These are phyloP conservation scores for Melitaea athalia DNA, from an alignment of 2,888 invertebrate genomes.

Conservation along the genomic window DNA sequence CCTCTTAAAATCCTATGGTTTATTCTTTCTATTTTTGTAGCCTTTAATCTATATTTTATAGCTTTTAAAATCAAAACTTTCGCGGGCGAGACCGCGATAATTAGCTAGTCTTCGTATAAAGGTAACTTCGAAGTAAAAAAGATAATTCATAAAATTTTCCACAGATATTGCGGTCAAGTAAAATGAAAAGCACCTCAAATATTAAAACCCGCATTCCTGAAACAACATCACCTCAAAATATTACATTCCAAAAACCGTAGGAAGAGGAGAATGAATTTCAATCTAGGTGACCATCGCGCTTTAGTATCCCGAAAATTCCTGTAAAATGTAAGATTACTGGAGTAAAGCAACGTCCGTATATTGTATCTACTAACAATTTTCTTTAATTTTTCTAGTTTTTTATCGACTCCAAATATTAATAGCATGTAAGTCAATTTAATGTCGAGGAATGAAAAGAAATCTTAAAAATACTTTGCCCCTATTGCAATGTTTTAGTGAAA, in stretches of 20 bases:
- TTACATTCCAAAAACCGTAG: slow-evolving; percentile 18
- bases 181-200: slow-evolving; percentile 23
- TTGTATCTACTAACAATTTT: not conserved
- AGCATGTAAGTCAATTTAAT: too few species aligned
- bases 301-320: not conserved
- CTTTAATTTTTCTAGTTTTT: too few species aligned
- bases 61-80: too few species aligned
- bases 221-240: slow-evolving; percentile 17
- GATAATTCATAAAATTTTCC: not conserved
- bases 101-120: not conserved
- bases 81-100: too few species aligned
- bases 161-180: slow-evolving; percentile 16
- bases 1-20: too few species aligned
- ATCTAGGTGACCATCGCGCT: not conserved
- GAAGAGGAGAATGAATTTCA: slow-evolving; percentile 13
- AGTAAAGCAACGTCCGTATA: not conserved
- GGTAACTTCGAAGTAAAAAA: not conserved
- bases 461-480: too few species aligned
- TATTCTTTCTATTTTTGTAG: too few species aligned
- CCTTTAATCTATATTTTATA: too few species aligned
- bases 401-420: too few species aligned
- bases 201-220: slow-evolving; percentile 16
- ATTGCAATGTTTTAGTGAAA: too few species aligned
- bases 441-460: too few species aligned
- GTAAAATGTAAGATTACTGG: not conserved